Evolutionary conservation across 2,888 invertebrate genomes (phyloP), one percentile per base, ranked within the genome.

Genomic region (Scelioninae gen. 1): DNA sequence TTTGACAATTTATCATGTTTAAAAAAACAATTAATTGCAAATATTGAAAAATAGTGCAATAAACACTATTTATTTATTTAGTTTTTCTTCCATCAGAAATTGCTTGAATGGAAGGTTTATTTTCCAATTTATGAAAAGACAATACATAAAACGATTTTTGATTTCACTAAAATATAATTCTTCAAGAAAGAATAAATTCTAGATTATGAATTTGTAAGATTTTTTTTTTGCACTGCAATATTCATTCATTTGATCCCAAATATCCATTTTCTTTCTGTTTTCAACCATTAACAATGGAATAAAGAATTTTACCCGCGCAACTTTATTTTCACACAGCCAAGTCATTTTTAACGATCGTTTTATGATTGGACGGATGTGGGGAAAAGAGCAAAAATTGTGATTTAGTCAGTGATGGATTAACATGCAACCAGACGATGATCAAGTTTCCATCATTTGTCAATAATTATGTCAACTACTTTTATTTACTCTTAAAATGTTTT

Each of bases 251-350:
- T 16, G 72, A 32, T 72, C 53, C 60, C 62, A 72, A 74, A 74
- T 63, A 65, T 65, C 56, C 65, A 75, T 65, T 65, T 38, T 31
- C 47, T 11, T 65, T n/a, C n/a, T n/a, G n/a, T 32, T 49, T 62
- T 62, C 62, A 62, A 72, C 38, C 29, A 53, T 72, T 58, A 60
- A 72, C 53, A 72, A 31, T 16, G 45, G 40, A 51, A 62, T 62
- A 56, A 65, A 56, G 8, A 29, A 40, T 13, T 55, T 72, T 49
- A 15, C 29, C 40, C n/a, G 7, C n/a, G 13, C 34, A 55, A 56
- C 34, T 55, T 55, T 45, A 55, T 74, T 63, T 74, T 51, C 38
- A 29, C 29, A 53, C 16, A n/a, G 53, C 34, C n/a, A 58, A 53
- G 29, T 38, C 16, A 74, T 38, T 65, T 43, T 40, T 75, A 47